phyloP scores from a whole-genome alignment of 2,113 vertebrate species.

The Typhlomys cinereus region DNA sequence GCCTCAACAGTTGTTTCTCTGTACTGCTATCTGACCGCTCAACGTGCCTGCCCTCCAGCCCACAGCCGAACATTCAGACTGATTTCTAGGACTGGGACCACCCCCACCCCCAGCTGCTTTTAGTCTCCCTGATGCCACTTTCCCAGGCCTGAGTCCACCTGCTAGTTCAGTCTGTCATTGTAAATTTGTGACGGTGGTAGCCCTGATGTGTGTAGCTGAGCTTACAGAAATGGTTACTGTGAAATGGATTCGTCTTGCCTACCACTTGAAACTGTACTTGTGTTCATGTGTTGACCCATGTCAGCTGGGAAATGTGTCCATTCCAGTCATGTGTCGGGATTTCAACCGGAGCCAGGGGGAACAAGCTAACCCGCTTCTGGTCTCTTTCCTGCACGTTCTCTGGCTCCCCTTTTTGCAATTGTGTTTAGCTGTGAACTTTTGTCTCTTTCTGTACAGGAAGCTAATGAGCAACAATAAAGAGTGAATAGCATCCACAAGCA shows the following conservation, averaged over 20 bases:
- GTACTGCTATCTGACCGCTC: neutral
- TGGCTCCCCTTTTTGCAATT: slow-evolving; percentile 69
- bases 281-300: slow-evolving; percentile 41
- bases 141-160: slow-evolving; percentile 49
- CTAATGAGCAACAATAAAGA: slow-evolving; percentile 82
- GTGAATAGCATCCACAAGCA: slow-evolving; percentile 47
- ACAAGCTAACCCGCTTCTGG: neutral
- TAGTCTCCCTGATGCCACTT: slow-evolving; percentile 23
- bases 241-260: neutral
- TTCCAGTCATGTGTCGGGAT: neutral
- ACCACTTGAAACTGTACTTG: slow-evolving; percentile 50
- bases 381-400: slow-evolving; percentile 7
- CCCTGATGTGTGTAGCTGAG: slow-evolving; percentile 47
- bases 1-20: slow-evolving; percentile 34
- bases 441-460: slow-evolving; percentile 83
- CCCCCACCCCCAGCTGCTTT: slow-evolving; percentile 44
- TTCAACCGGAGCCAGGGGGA: slow-evolving; percentile 63
- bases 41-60: slow-evolving; percentile 34
- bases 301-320: neutral
- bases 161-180: neutral
- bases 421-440: slow-evolving; percentile 80
- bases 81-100: slow-evolving; percentile 14
- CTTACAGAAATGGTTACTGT: slow-evolving; percentile 47
- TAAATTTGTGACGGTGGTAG: slow-evolving; percentile 57
- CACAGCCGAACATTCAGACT: neutral